Evolutionary conservation across 2,113 vertebrate species (phyloP).

Genomic region (Otus sunia): DNA sequence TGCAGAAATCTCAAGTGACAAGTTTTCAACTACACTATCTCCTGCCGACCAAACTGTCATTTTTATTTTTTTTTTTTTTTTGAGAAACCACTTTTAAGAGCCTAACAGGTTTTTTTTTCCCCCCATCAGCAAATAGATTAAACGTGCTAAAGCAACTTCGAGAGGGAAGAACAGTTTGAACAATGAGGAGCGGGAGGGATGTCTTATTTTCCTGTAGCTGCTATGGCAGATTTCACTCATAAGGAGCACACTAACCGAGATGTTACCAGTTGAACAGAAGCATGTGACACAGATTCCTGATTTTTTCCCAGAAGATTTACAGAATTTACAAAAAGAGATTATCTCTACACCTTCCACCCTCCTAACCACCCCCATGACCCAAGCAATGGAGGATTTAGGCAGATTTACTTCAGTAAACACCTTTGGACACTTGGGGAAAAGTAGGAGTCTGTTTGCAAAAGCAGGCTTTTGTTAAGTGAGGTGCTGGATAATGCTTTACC

Average conservation of each 20-base stretch:
- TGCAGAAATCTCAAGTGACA: conserved; percentile 75
- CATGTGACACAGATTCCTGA: conserved; percentile 94
- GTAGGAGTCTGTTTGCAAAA: conserved; percentile 92
- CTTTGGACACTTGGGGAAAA: conserved; percentile 90
- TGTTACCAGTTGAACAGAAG: conserved; percentile 81
- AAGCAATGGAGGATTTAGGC: conserved; percentile 91
- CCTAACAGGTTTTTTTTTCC: conserved; percentile 1
- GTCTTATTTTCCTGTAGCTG: conserved; percentile 50
- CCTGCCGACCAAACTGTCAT: conserved; percentile 66
- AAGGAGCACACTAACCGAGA: conserved; percentile 67
- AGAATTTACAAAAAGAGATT: conserved; percentile 94
- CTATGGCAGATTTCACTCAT: conserved; percentile 55
- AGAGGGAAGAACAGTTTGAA: conserved; percentile 52
- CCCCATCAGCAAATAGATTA: conserved; percentile 66
- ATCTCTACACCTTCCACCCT: conserved; percentile 89
- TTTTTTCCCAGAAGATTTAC: conserved; percentile 74
- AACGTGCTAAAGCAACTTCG: conserved; percentile 43
- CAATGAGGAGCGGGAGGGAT: conserved; percentile 53
- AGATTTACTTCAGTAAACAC: conserved; percentile 99
- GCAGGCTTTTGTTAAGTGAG: conserved; percentile 90
- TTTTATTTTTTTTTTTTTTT: conserved; percentile 7
- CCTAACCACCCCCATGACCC: conserved; percentile 81
- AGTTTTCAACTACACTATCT: conserved; percentile 75
- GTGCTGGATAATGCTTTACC: conserved; percentile 89
- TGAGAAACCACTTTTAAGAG: conserved; percentile 66